Base-by-base conservation (phyloP, 2,113 vertebrate species). In the Xiphias gladius region DNA sequence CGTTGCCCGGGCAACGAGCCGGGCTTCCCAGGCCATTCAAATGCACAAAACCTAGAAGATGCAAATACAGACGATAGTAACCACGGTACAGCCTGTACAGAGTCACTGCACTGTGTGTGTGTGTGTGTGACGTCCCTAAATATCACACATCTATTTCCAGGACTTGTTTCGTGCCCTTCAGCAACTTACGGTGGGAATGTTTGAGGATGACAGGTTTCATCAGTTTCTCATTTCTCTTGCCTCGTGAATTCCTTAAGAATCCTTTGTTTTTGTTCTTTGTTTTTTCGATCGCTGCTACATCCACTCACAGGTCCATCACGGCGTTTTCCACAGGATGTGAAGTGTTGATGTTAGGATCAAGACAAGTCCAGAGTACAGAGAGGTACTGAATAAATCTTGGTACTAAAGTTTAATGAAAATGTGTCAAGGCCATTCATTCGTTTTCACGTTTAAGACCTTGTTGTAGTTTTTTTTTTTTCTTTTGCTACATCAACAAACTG, bases 1-100 rank as follows among this genome's bases (percentile, higher is more conserved):
- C 5, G 50, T 89, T 58, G 63, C 85, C 76, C n/a, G 1, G 69
- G 73, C 41, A 79, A 78, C 68, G 1, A 1, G 35, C 22, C 5
- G 1, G 8, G 43, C 48, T 39, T 80, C 48, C 43, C 32, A 72
- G 61, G 41, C n/a, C 24, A 43, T 43, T 48, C 46, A 76, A 68
- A 76, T 24, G 10, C n/a, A 28, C 19, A 55, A 48, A 43, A 46
- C 58, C 2, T 0, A 20, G 30, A n/a, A 64, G 35, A 48, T 16
- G 4, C 3, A 28, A 19, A 19, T 10, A 75, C 5, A 28, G 17
- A 46, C 0, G 24, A 63, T 7, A 59, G 24, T 26, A 37, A 66
- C 43, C 37, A 39, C 7, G 55, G 28, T 8, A 4, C 2, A 58
- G 30, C 19, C 48, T 39, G 39, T 3, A 16, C 6, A 13, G 28